Percentiles rank a stretch among this genome's conserved stretches.
Conservation (phyloP, 2,797 vertebrate genomes). For the Crenichthys baileyi region DNA sequence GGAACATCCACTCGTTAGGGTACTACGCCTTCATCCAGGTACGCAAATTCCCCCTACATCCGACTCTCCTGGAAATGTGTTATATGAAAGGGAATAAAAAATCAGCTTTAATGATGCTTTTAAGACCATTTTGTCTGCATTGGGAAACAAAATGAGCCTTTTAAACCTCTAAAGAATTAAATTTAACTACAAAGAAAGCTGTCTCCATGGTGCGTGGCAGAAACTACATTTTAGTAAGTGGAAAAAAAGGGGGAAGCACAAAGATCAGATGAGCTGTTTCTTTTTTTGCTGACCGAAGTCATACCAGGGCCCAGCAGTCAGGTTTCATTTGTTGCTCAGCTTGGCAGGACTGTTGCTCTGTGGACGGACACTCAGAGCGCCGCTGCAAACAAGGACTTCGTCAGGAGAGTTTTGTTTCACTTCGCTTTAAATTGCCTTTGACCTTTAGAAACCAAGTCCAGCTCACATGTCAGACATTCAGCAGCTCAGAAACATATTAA, state of each 20-base stretch:
- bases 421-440: not conserved
- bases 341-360: not conserved
- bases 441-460: not conserved
- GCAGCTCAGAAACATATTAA: not conserved
- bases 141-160: not conserved
- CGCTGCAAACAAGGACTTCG: not conserved
- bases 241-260: slow-evolving; percentile 28
- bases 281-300: slow-evolving; percentile 19
- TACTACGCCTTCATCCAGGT: slow-evolving; percentile 95
- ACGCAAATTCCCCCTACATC: slow-evolving; percentile 8
- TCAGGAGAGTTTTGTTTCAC: slow-evolving; percentile 31
- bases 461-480: not conserved
- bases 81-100: too few species aligned
- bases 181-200: too few species aligned
- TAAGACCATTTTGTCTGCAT: not conserved
- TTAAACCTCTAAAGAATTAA: not conserved
- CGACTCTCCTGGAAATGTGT: too few species aligned
- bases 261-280: slow-evolving; percentile 11
- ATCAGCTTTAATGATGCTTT: not conserved
- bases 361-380: not conserved
- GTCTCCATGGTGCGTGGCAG: not conserved
- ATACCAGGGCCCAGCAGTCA: not conserved
- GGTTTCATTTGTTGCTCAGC: not conserved
- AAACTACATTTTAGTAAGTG: not conserved
- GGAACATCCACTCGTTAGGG: slow-evolving; percentile 90